phyloP scores from a whole-genome alignment of 2,113 vertebrate species.

The Girardinichthys multiradiatus region DNA sequence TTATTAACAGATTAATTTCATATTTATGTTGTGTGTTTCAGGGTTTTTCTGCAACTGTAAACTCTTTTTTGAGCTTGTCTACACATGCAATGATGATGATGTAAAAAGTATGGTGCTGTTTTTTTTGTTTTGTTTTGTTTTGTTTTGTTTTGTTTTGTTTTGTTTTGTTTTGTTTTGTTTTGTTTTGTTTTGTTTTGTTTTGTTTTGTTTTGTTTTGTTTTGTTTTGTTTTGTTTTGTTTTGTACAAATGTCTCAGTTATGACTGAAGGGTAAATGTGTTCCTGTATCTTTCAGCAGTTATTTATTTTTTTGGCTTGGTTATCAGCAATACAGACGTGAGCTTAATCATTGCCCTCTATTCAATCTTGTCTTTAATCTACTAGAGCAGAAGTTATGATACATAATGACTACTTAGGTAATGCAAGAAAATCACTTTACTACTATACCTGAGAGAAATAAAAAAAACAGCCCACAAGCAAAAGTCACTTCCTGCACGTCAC shows the following conservation, averaged over 20 bases:
- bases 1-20: slow-evolving; percentile 13
- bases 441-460: slow-evolving; percentile 54
- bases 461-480: slow-evolving; percentile 25
- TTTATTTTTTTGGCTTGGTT: background rate
- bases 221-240: background rate
- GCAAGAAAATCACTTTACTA: slow-evolving; percentile 14
- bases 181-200: background rate
- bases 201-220: no score
- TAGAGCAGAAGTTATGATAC: slow-evolving; percentile 25
- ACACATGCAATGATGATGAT: no score
- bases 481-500: slow-evolving; percentile 30
- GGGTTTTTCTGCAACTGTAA: no score
- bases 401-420: slow-evolving; percentile 25
- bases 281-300: background rate
- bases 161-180: background rate
- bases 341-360: slow-evolving; percentile 2
- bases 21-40: no score
- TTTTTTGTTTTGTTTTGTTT: background rate
- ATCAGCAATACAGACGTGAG: background rate
- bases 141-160: background rate
- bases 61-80: no score
- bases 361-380: background rate
- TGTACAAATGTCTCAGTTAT: background rate
- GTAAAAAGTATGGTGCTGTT: no score
- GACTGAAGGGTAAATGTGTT: no score